These are phyloP conservation scores for Cotesia congregata DNA, from an alignment of 2,888 invertebrate genomes.

Conservation along the genomic window DNA sequence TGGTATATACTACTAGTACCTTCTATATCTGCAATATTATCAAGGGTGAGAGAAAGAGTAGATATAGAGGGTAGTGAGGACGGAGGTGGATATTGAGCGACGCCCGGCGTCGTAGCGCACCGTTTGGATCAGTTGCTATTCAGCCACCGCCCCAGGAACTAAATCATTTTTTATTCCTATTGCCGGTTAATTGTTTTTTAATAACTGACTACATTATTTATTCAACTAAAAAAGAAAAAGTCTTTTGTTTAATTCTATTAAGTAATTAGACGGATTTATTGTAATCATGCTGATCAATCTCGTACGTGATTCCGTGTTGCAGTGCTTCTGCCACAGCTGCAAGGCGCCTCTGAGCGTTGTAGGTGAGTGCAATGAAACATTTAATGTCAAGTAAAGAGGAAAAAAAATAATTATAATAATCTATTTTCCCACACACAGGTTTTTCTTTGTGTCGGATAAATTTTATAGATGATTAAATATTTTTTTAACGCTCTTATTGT, in stretches of 20 bases:
- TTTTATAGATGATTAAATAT: neutral
- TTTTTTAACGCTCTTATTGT: neutral
- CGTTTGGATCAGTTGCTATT: constrained; percentile 74
- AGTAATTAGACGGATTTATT: neutral
- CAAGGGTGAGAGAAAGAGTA: constrained; percentile 31
- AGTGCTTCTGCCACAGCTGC: constrained; percentile 95
- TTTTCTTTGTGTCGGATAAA: neutral
- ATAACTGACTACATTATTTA: constrained; percentile 11
- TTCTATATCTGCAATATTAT: constrained; percentile 21
- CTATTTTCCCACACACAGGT: neutral
- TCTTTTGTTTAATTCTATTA: constrained; percentile 7
- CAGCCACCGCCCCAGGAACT: constrained; percentile 75
- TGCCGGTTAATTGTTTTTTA: constrained; percentile 18
- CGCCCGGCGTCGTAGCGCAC: constrained; percentile 74
- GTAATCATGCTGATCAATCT: constrained; percentile 87
- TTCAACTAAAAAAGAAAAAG: constrained; percentile 25
- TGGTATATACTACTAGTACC: constrained; percentile 24
- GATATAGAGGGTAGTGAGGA: constrained; percentile 37
- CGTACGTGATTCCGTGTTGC: constrained; percentile 92
- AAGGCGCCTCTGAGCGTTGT: constrained; percentile 79
- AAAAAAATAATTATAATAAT: neutral
- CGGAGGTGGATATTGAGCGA: constrained; percentile 74
- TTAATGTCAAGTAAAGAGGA: constrained; percentile 8
- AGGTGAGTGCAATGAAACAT: constrained; percentile 59
- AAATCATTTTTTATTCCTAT: constrained; percentile 71